Percentiles rank a stretch among this genome's conserved stretches.
Evolutionary conservation across 2,888 invertebrate species (phyloP).

Genomic region (Oasisia sp.): DNA sequence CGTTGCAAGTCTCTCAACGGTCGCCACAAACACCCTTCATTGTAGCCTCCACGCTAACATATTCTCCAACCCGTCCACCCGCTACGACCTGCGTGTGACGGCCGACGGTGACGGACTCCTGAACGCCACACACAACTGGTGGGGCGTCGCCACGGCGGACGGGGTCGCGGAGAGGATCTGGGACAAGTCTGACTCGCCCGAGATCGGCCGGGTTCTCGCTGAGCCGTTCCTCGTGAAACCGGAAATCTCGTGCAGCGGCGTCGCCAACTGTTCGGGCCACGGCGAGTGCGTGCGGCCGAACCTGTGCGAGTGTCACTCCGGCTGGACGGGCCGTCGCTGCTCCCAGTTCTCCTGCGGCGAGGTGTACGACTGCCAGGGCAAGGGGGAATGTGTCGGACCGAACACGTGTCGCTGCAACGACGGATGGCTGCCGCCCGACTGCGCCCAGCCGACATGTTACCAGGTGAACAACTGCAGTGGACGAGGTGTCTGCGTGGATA

Average conservation of each 20-base stretch:
- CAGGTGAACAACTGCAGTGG: conserved; percentile 31
- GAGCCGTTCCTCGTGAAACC: conserved; percentile 32
- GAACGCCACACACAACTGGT: conserved; percentile 32
- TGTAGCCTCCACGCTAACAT: conserved; percentile 26
- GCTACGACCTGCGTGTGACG: conserved; percentile 25
- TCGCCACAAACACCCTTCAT: conserved; percentile 17
- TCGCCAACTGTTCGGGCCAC: conserved; percentile 33
- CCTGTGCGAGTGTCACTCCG: conserved; percentile 29
- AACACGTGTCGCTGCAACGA: conserved; percentile 42
- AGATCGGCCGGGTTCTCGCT: conserved; percentile 25
- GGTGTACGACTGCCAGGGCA: conserved; percentile 41
- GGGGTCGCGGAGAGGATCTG: conserved; percentile 24
- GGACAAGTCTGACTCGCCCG: conserved; percentile 25
- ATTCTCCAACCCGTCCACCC: conserved; percentile 30
- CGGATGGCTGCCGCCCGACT: conserved; percentile 40
- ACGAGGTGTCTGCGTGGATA: conserved; percentile 32
- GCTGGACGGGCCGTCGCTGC: conserved; percentile 33
- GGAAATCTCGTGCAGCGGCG: conserved; percentile 26
- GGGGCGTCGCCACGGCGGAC: conserved; percentile 23
- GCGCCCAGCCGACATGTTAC: conserved; percentile 40
- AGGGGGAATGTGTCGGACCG: conserved; percentile 43
- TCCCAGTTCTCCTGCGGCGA: conserved; percentile 29
- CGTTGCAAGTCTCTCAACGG: conserved; percentile 1
- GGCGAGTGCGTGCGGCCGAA: conserved; percentile 32
- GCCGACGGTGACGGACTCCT: conserved; percentile 14